Conservation (phyloP, 1,140 invertebrate genomes). For the Drosophila repleta region DNA sequence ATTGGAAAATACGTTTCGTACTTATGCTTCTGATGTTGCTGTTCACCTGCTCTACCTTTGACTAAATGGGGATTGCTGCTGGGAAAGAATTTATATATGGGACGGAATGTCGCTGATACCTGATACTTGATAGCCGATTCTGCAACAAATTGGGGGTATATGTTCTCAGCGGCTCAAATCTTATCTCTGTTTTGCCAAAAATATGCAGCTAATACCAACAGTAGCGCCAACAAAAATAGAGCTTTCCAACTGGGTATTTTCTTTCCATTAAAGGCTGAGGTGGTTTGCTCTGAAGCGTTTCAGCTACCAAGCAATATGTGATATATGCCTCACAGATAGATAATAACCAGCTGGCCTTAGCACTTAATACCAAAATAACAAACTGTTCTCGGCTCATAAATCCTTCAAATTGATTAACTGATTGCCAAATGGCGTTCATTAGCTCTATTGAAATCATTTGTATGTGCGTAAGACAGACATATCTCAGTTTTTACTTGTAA, state of each 20-base stretch:
- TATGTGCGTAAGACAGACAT: neutral
- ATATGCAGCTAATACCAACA: constrained; percentile 12
- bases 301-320: neutral
- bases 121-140: constrained; percentile 30
- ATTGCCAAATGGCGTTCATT: constrained; percentile 15
- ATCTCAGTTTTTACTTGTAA: neutral
- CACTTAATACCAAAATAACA: no score
- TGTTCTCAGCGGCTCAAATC: constrained; percentile 34
- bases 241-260: neutral
- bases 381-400: constrained; percentile 1
- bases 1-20: constrained; percentile 31
- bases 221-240: constrained; percentile 3
- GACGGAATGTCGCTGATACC: constrained; percentile 35
- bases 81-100: constrained; percentile 40
- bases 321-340: no score
- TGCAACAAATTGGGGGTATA: constrained; percentile 37
- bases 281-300: no score
- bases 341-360: no score
- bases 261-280: neutral
- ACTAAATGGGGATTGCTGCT: constrained; percentile 38
- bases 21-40: constrained; percentile 17
- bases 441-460: neutral
- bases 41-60: constrained; percentile 17
- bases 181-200: constrained; percentile 28
- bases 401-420: constrained; percentile 20